Percentiles rank a stretch among this genome's conserved stretches.
Evolutionary conservation across 2,797 vertebrate species (phyloP).

Genomic region (Neomorphus geoffroyi): DNA sequence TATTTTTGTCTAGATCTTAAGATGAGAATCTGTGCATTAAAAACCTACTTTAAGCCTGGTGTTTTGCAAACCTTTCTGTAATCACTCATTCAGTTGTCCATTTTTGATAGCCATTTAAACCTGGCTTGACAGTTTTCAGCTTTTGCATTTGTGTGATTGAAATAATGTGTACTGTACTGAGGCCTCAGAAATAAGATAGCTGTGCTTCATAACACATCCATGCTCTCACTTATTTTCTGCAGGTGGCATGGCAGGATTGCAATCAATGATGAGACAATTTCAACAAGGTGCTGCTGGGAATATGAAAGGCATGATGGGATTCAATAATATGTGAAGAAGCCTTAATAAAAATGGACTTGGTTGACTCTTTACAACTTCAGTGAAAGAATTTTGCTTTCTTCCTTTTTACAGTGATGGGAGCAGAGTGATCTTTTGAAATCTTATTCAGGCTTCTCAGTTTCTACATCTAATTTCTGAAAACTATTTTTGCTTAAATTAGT

Average conservation of each 20-base stretch:
- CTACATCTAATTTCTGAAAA: constrained; percentile 74
- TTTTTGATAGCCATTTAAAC: neutral
- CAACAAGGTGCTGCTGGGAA: constrained; percentile 98
- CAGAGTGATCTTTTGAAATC: constrained; percentile 53
- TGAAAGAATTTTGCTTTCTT: constrained; percentile 71
- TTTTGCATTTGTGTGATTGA: neutral
- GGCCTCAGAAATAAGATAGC: neutral
- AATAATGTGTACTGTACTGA: neutral
- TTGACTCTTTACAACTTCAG: constrained; percentile 71
- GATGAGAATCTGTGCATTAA: too few relatives aligned
- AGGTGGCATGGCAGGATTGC: constrained; percentile 98
- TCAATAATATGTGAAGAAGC: constrained; percentile 96
- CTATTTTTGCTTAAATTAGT: constrained; percentile 76
- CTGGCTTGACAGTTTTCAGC: neutral
- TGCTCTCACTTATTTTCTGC: constrained; percentile 15
- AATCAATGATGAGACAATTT: constrained; percentile 99
- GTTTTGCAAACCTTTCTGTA: neutral
- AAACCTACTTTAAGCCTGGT: neutral
- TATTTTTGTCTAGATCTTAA: neutral
- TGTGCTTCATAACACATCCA: neutral
- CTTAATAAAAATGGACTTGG: constrained; percentile 78
- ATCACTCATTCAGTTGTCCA: neutral
- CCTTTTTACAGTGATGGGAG: constrained; percentile 59
- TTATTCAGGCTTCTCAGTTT: constrained; percentile 61
- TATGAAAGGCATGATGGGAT: constrained; percentile 99